Percentiles rank a stretch among this genome's conserved stretches.
phyloP scores from a whole-genome alignment of 2,113 vertebrate species.

The Thunnus maccoyii region DNA sequence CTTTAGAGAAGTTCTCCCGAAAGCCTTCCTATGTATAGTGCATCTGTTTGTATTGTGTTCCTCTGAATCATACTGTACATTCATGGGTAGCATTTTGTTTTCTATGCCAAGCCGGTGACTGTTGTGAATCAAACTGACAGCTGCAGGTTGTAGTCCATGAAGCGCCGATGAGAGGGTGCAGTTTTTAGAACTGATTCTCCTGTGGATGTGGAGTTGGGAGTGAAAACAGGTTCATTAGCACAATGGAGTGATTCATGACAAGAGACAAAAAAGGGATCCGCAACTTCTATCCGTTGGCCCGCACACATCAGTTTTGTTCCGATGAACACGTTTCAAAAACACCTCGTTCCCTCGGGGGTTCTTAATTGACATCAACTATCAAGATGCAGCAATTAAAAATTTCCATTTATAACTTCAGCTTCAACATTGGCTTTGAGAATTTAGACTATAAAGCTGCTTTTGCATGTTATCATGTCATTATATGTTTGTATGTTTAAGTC shows the following conservation, averaged over 20 bases:
- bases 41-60: neutral
- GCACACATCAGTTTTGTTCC: conserved; percentile 18
- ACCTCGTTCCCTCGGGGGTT: conserved; percentile 8
- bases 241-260: conserved; percentile 16
- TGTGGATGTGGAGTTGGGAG: conserved; percentile 11
- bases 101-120: conserved; percentile 17
- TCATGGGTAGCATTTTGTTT: conserved; percentile 34
- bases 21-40: conserved; percentile 53
- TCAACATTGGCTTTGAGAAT: neutral
- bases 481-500: neutral
- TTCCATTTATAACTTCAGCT: conserved; percentile 46
- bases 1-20: conserved; percentile 56
- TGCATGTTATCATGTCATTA: neutral
- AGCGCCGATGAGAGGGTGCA: conserved; percentile 35
- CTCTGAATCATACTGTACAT: conserved; percentile 34
- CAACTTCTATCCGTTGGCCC: conserved; percentile 12
- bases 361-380: conserved; percentile 59
- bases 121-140: conserved; percentile 67
- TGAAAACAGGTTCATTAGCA: conserved; percentile 69
- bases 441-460: conserved; percentile 17
- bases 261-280: conserved; percentile 19
- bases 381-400: conserved; percentile 64
- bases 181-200: conserved; percentile 48
- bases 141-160: conserved; percentile 35
- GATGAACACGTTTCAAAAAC: conserved; percentile 42